Evolutionary conservation across 2,888 invertebrate species (phyloP).

Genomic region (Apamea crenata): DNA sequence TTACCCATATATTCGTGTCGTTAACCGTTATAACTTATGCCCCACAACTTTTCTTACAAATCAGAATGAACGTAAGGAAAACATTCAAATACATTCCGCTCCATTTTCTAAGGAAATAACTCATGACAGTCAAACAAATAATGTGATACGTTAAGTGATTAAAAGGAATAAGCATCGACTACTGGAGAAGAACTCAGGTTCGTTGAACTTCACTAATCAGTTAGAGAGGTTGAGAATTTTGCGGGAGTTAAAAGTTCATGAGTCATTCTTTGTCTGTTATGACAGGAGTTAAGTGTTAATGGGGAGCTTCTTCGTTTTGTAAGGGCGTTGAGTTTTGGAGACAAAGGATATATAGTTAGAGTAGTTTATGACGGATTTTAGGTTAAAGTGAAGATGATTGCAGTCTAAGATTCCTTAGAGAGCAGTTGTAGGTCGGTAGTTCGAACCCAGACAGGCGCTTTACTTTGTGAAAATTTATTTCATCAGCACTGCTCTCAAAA

Average conservation of each 20-base stretch:
- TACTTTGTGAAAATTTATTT: no score
- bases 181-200: constrained; percentile 32
- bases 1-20: constrained; percentile 38
- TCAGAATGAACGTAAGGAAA: constrained; percentile 35
- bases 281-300: constrained; percentile 33
- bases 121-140: constrained; percentile 39
- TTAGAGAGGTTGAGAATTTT: constrained; percentile 26
- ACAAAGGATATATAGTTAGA: neutral
- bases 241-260: constrained; percentile 53
- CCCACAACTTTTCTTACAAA: constrained; percentile 40
- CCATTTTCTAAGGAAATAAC: constrained; percentile 37
- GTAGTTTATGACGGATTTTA: constrained; percentile 1
- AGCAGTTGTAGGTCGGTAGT: neutral
- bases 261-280: constrained; percentile 50
- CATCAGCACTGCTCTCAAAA: neutral
- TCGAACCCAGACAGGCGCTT: neutral
- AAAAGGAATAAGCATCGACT: constrained; percentile 52
- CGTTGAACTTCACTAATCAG: constrained; percentile 53
- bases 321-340: constrained; percentile 15
- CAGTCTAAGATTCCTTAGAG: neutral
- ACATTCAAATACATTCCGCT: constrained; percentile 20
- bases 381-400: neutral
- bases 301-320: constrained; percentile 3
- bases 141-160: constrained; percentile 57
- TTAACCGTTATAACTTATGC: constrained; percentile 48